These are phyloP conservation scores for Herpetotheres cachinnans DNA, from an alignment of 2,113 vertebrate genomes.

Conservation along the genomic window DNA sequence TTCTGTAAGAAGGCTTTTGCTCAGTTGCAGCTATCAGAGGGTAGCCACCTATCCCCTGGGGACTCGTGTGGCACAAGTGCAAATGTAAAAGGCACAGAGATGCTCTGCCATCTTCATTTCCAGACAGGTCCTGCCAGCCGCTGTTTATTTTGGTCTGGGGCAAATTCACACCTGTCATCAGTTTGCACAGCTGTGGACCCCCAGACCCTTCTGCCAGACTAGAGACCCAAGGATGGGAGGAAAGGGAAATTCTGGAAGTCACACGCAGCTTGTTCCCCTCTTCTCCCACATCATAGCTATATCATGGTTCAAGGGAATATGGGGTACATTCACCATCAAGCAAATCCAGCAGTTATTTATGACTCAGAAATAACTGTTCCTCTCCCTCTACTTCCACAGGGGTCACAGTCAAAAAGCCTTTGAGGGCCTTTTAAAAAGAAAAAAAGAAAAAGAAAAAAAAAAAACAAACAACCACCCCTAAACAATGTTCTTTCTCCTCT, in stretches of 20 bases:
- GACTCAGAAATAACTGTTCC: background rate
- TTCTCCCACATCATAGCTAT: background rate
- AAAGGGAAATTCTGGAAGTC: background rate
- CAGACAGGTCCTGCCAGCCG: background rate
- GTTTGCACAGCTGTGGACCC: background rate
- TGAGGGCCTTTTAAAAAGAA: background rate
- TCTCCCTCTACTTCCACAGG: background rate
- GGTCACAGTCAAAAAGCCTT: background rate
- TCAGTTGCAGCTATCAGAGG: background rate
- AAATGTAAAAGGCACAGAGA: background rate
- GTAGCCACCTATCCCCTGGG: background rate
- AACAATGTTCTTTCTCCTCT: background rate
- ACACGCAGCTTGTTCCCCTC: background rate
- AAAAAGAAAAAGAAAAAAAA: background rate
- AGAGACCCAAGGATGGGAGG: background rate
- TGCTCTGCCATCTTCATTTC: background rate
- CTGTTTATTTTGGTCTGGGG: background rate
- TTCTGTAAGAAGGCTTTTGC: background rate
- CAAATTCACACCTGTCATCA: background rate
- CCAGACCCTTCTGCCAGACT: background rate
- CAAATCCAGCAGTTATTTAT: background rate
- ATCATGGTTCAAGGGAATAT: background rate
- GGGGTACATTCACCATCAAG: background rate
- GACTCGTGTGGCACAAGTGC: background rate
- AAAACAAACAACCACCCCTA: fast-evolving